Evolutionary conservation across 2,797 vertebrate genomes (phyloP), one percentile per base, ranked within the genome.

Genomic region (Danionella dracula): DNA sequence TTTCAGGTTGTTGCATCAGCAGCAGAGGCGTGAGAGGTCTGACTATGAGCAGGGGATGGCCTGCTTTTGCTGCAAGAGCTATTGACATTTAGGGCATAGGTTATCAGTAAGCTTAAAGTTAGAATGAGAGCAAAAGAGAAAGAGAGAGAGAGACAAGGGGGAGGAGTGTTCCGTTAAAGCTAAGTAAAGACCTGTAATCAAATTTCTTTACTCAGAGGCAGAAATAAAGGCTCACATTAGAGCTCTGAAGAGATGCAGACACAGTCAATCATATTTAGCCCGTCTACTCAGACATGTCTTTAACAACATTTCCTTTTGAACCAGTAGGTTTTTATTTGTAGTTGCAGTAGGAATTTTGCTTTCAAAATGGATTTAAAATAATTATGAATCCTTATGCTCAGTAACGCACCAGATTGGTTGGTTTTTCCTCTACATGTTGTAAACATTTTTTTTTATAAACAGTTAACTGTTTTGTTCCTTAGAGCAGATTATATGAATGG

Each of bases 121-220:
- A 27, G 23, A 27, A 6, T 3, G 23, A 27, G 23, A 27, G 23
- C 3, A 6, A 27, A 6, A 27, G 23, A 27, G 23, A 27, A 6
- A 27, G 23, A 27, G n/a, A n/a, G n/a, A n/a, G n/a, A n/a, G n/a
- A n/a, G n/a, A n/a, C n/a, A n/a, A n/a, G n/a, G n/a, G n/a, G n/a
- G n/a, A n/a, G n/a, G n/a, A n/a, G n/a, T 54, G 51, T 41, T 40
- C 54, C 44, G 49, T 55, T 57, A 55, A 20, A 55, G 20, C 10
- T 1, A 7, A 56, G 50, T 66, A 66, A 66, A 56, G 64, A 11
- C 45, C 32, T 49, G 51, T 58, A 58, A 67, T 64, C 61, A 54
- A 48, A 64, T 64, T 54, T 42, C 61, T 44, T 64, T 44, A 53
- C 29, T 49, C 49, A 51, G 12, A 16, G 32, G 16, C 60, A 51